Evolutionary conservation across 2,888 invertebrate species (phyloP).

Genomic region (Diplolepis rosae): DNA sequence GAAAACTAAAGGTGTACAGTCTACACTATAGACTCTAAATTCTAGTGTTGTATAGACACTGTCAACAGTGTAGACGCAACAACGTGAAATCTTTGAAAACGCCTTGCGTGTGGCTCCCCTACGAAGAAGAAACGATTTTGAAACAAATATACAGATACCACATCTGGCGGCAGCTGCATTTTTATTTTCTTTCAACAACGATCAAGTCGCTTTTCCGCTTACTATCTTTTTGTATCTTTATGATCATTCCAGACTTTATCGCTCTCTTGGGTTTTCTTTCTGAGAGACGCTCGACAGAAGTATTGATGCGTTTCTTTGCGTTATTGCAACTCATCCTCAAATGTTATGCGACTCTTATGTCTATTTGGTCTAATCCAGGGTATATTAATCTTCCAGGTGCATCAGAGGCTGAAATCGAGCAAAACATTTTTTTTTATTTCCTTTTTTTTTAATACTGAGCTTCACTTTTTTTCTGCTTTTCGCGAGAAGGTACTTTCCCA

Average conservation of each 20-base stretch:
- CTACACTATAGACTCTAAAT: not conserved
- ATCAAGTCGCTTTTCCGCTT: slow-evolving; percentile 7
- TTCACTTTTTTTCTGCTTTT: slow-evolving; percentile 6
- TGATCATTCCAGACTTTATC: slow-evolving; percentile 12
- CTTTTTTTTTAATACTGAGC: not conserved
- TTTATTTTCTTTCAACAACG: slow-evolving; percentile 6
- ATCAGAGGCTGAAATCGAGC: not conserved
- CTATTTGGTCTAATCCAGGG: slow-evolving; percentile 2
- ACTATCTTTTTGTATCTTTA: slow-evolving; percentile 22
- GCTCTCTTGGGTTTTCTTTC: not conserved
- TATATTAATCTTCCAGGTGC: slow-evolving; percentile 21
- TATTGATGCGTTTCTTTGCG: slow-evolving; percentile 1
- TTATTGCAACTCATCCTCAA: slow-evolving; percentile 25
- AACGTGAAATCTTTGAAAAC: slow-evolving; percentile 43
- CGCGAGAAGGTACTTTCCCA: not conserved
- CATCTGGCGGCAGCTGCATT: slow-evolving; percentile 61
- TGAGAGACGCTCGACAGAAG: not conserved
- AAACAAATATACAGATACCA: slow-evolving; percentile 45
- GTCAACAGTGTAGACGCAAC: slow-evolving; percentile 22
- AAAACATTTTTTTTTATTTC: not conserved
- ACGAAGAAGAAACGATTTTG: slow-evolving; percentile 45
- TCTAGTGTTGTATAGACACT: not conserved
- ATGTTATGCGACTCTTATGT: not conserved
- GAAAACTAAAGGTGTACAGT: slow-evolving; percentile 8
- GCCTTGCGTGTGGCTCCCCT: slow-evolving; percentile 50